Percentiles rank a stretch among this genome's conserved stretches.
These are phyloP conservation scores for Sitta carolinensis DNA, from an alignment of 2,797 vertebrate genomes.

Conservation along the genomic window DNA sequence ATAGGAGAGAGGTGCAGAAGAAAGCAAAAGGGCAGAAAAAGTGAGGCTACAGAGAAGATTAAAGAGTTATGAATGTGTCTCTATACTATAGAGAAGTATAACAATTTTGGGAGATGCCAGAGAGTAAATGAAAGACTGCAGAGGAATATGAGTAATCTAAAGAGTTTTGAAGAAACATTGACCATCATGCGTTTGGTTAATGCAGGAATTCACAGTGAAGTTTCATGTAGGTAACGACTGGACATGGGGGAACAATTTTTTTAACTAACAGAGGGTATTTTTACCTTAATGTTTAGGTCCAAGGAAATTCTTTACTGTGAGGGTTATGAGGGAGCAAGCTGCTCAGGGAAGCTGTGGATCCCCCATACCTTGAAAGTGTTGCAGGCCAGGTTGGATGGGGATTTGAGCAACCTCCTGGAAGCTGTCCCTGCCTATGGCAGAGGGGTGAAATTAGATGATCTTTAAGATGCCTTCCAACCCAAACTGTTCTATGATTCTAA, in stretches of 20 bases:
- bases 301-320: not conserved
- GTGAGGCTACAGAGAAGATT: not conserved
- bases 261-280: not conserved
- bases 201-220: not conserved
- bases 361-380: not conserved
- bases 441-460: not conserved
- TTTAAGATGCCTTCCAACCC: not conserved
- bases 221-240: not conserved
- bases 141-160: not conserved
- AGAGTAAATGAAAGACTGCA: not conserved
- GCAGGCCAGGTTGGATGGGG: not conserved
- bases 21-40: not conserved
- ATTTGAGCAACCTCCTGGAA: not conserved
- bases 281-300: not conserved
- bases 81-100: not conserved
- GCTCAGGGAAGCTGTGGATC: not conserved
- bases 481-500: not conserved
- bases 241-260: not conserved
- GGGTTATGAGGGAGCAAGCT: not conserved
- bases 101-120: not conserved
- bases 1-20: not conserved
- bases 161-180: not conserved
- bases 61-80: not conserved
- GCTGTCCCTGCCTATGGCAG: not conserved
- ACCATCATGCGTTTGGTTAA: not conserved